Conservation (phyloP, 2,888 invertebrate genomes). For the Ornithoptera priamus region DNA sequence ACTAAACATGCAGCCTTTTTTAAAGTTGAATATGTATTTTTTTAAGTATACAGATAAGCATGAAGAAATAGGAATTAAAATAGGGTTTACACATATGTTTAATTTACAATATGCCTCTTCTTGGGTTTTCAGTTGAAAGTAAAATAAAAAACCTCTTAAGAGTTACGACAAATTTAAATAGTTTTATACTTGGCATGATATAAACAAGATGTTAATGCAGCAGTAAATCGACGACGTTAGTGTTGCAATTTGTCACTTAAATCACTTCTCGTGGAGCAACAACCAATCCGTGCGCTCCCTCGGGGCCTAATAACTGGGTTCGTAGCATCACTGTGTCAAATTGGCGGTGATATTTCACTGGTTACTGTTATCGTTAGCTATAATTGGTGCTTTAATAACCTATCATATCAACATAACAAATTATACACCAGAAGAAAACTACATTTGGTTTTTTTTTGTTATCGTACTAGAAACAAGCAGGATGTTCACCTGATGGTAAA, state of each 20-base stretch:
- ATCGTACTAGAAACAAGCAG: too few relatives aligned
- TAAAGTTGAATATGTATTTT: too few relatives aligned
- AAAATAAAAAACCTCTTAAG: not conserved
- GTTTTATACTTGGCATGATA: not conserved
- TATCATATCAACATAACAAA: not conserved
- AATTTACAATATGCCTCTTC: too few relatives aligned
- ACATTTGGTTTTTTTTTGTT: too few relatives aligned
- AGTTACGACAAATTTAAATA: not conserved
- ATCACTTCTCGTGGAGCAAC: slow-evolving; percentile 8
- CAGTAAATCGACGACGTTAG: slow-evolving; percentile 2
- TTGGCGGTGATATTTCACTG: slow-evolving; percentile 27
- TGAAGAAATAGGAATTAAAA: too few relatives aligned
- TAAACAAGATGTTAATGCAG: slow-evolving; percentile 1
- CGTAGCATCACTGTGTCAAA: slow-evolving; percentile 26
- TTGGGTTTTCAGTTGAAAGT: not conserved
- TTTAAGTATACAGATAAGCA: too few relatives aligned
- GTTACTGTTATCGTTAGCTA: slow-evolving; percentile 7
- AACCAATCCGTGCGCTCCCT: slow-evolving; percentile 18
- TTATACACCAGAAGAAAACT: not conserved
- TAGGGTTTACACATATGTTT: not conserved
- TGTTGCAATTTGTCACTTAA: slow-evolving; percentile 22
- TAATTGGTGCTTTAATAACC: not conserved
- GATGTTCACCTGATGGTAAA: too few relatives aligned
- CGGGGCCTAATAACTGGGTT: slow-evolving; percentile 20
- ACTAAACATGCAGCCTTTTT: too few relatives aligned